phyloP scores from a whole-genome alignment of 2,113 vertebrate species.

The Microcebus tavaratra region DNA sequence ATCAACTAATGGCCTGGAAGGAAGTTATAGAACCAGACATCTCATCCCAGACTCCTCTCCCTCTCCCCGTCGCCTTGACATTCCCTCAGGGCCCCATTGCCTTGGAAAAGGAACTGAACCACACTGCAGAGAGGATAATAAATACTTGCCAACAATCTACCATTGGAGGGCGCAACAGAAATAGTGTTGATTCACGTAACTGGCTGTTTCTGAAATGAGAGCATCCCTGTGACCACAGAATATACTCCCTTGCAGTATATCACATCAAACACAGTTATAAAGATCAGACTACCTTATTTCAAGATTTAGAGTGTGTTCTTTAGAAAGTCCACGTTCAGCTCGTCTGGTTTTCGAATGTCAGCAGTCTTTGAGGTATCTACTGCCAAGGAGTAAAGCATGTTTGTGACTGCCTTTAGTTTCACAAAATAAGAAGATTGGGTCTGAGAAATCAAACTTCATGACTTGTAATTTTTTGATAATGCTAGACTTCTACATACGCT shows the following conservation, averaged over 20 bases:
- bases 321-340: neutral
- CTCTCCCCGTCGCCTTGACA: neutral
- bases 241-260: neutral
- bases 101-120: conserved; percentile 45
- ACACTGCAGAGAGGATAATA: neutral
- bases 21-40: conserved; percentile 58
- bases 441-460: neutral
- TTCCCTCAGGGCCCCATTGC: conserved; percentile 11
- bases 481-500: neutral
- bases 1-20: conserved; percentile 60
- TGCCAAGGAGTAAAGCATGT: neutral
- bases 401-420: conserved; percentile 14
- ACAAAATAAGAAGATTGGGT: neutral
- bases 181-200: neutral
- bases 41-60: conserved; percentile 35
- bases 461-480: conserved; percentile 6
- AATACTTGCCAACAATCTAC: conserved; percentile 24
- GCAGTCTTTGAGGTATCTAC: conserved; percentile 15
- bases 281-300: neutral
- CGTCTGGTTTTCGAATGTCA: conserved; percentile 56
- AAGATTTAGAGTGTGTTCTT: conserved; percentile 23
- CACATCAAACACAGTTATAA: neutral
- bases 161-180: neutral
- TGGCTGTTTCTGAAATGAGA: neutral
- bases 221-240: neutral